phyloP scores from a whole-genome alignment of 2,888 invertebrate genomes.

The Falcaria lacertinaria region DNA sequence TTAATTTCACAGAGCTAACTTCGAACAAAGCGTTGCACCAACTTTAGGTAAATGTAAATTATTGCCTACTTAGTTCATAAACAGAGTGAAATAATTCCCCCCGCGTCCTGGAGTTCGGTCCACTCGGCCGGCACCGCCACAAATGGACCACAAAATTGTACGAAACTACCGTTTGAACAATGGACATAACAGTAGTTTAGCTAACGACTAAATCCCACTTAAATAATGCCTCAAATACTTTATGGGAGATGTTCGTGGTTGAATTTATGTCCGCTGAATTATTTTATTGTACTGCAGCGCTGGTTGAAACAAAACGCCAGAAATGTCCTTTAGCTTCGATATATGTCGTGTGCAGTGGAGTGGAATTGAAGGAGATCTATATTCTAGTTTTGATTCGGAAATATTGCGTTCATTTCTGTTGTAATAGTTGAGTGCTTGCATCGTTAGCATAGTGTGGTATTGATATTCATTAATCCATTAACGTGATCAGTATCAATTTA shows the following conservation, averaged over 20 bases:
- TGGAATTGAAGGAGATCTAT: not conserved
- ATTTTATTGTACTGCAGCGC: not conserved
- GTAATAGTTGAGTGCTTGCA: too few relatives aligned
- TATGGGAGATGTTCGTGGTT: conserved; percentile 17
- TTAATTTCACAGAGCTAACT: not conserved
- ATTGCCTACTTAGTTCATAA: conserved; percentile 4
- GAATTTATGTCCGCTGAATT: not conserved
- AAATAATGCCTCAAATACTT: conserved; percentile 44
- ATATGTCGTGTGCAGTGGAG: not conserved
- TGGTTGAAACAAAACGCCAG: not conserved
- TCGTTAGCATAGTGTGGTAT: too few relatives aligned
- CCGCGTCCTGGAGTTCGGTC: conserved; percentile 16
- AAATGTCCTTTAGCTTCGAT: not conserved
- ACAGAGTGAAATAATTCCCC: conserved; percentile 10
- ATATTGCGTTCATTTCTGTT: not conserved
- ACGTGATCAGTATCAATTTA: too few relatives aligned
- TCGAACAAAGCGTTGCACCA: not conserved
- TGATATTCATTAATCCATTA: too few relatives aligned
- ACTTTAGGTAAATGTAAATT: conserved; percentile 1
- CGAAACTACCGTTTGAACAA: conserved; percentile 47
- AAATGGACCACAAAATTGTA: conserved; percentile 56
- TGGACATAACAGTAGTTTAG: conserved; percentile 49
- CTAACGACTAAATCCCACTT: conserved; percentile 47
- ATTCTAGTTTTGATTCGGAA: not conserved
- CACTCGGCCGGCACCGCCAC: conserved; percentile 26